These are phyloP conservation scores for Gopherus flavomarginatus DNA, from an alignment of 2,113 vertebrate genomes.

Conservation along the genomic window DNA sequence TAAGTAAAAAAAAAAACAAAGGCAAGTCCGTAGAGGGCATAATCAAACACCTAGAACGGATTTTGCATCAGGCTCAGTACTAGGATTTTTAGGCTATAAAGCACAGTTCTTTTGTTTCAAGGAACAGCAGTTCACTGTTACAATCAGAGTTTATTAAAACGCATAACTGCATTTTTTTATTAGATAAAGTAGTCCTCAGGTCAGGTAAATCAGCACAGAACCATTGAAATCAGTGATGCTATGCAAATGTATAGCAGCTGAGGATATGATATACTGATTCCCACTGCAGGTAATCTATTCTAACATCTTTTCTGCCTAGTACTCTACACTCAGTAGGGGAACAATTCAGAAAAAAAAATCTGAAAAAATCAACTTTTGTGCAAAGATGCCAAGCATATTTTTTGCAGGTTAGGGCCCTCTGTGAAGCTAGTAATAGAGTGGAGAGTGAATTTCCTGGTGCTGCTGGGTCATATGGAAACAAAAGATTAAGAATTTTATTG, in stretches of 20 bases:
- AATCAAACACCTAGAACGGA: not conserved
- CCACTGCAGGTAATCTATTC: not conserved
- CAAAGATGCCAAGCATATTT: not conserved
- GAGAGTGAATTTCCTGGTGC: not conserved
- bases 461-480: not conserved
- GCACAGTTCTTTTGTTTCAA: not conserved
- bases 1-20: not conserved
- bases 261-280: not conserved
- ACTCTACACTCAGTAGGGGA: not conserved
- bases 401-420: not conserved
- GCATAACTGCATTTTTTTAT: not conserved
- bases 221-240: not conserved
- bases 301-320: not conserved
- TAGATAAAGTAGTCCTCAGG: not conserved
- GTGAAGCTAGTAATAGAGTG: not conserved
- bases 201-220: not conserved
- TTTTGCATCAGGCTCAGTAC: not conserved
- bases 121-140: not conserved
- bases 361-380: not conserved
- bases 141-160: not conserved
- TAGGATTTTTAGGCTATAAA: conserved; percentile 26
- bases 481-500: not conserved
- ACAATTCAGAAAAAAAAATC: not conserved
- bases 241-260: not conserved
- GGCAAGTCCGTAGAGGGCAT: not conserved